Evolutionary conservation across 2,797 vertebrate genomes (phyloP), one percentile per base, ranked within the genome.

Genomic region (Valencia hispanica): DNA sequence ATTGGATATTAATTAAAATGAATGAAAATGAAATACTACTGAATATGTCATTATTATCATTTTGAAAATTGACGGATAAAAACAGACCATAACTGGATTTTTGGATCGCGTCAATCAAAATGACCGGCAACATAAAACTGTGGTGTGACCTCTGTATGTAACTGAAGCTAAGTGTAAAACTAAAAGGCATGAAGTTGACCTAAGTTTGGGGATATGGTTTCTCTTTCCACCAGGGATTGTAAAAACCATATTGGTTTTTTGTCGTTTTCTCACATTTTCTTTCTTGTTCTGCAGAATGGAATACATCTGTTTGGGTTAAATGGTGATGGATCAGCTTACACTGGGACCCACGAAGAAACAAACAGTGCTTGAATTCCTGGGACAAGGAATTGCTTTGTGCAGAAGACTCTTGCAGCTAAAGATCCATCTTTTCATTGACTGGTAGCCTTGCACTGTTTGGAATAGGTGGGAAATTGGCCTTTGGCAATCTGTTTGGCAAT

Each of bases 381-480:
- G 36, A 73, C 32, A 43, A 77, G 66, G 68, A 83, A 65, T 20
- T 66, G 66, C 50, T 85, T 17, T 74, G 53, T 61, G 36, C 41
- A 32, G 79, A n/a, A 30, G 14, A 25, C 39, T 41, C 25, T 80
- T 39, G 41, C 4, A 15, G 51, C 22, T 32, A 51, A 78, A 68
- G n/a, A 48, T 51, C 36, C 34, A 45, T 79, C 41, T 71, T 34
- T 70, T 75, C 41, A 51, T 71, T 61, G 3, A 51, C 45, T 50
- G 79, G 34, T 72, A 76, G 43, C 55, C 39, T 73, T 39, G 66
- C 43, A 75, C 43, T 55, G 34, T 48, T 51, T 50, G 47, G 51
- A 70, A 48, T 25, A 43, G 50, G n/a, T 4, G 27, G 59, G 30
- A 79, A 87, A 79, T 73, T 55, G 53, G 47, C 17, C 17, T 45